A percentile compares a stretch with the other conserved stretches of the same genome.
Evolutionary conservation across 2,888 invertebrate species (phyloP).

Genomic region (Ophion costatus): DNA sequence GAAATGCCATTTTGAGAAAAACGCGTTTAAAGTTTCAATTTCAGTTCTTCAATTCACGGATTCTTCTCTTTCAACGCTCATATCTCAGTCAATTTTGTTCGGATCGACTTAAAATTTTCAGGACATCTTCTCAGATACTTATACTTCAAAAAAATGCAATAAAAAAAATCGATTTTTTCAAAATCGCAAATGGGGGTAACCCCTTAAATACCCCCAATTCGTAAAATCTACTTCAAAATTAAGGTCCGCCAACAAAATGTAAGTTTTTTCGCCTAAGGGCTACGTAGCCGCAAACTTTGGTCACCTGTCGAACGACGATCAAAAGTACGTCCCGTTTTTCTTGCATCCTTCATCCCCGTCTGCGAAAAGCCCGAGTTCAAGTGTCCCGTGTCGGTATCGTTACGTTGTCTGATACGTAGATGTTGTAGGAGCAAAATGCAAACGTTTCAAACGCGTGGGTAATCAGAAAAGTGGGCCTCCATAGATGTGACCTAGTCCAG

Average conservation of each 20-base stretch:
- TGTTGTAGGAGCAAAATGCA: slow-evolving; percentile 72
- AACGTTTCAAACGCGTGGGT: slow-evolving; percentile 77
- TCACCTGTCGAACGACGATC: neutral
- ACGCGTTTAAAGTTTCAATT: no score
- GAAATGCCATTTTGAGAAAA: no score
- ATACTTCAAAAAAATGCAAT: no score
- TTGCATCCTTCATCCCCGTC: slow-evolving; percentile 2
- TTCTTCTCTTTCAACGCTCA: no score
- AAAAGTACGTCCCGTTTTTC: neutral
- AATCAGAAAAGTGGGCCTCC: slow-evolving; percentile 81
- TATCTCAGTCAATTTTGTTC: no score
- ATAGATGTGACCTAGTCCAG: slow-evolving; percentile 81
- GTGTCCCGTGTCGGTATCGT: slow-evolving; percentile 39
- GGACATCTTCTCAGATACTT: no score
- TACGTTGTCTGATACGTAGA: slow-evolving; percentile 15
- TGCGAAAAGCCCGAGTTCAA: slow-evolving; percentile 41
- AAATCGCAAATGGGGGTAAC: no score
- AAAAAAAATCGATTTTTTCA: no score
- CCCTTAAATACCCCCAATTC: neutral
- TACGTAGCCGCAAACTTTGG: neutral
- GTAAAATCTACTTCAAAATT: no score
- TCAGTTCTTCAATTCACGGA: no score
- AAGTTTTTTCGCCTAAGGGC: neutral
- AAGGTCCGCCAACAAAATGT: neutral
- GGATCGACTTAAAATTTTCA: no score